Evolutionary conservation across 2,888 invertebrate species (phyloP), one percentile per base, ranked within the genome.

Genomic region (Leucophora obtusa): DNA sequence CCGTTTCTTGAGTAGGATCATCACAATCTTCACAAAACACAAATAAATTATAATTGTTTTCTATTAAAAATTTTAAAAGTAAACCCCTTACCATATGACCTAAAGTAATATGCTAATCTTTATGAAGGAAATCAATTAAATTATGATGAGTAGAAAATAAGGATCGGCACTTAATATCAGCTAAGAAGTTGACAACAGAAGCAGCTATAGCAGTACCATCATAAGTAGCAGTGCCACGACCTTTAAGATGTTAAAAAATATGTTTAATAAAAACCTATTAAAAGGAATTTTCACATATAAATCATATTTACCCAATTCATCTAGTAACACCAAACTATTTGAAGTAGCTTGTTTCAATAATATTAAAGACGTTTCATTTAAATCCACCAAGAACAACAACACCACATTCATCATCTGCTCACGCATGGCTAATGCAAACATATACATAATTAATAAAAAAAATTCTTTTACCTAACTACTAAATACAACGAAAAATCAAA

Each of bases 171-270:
- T 93, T 92, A 11, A 95, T 92, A 76, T 91, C 90, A 0, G 95
- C 94, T 65, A 99, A 91, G 87, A 95, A 95, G 70, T 93, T 92
- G 50, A 98, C 94, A 35, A 98, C 98, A 7, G 97, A 95, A 4
- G 94, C 95, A 0, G 99, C 99, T 83, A 99, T 97, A 2, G 99
- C 98, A 9, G 97, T 97, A 65, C 99, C 99, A 91, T 99, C 99
- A 90, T 97, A 97, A 0, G 99, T 99, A 0, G 98, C 97, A 0
- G 99, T 99, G 63, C 98, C 98, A 81, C 99, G 94, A 63, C 97
- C 95, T 87, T 43, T 38, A 35, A 35, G 17, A 50, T 33, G 8
- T 38, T 38, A 38, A 38, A n/a, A n/a, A n/a, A n/a, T n/a, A n/a
- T n/a, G n/a, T n/a, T n/a, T n/a, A n/a, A n/a, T n/a, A n/a, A n/a